Evolutionary conservation across 2,888 invertebrate genomes (phyloP).

Genomic region (Pristionchus fissidentatus): DNA sequence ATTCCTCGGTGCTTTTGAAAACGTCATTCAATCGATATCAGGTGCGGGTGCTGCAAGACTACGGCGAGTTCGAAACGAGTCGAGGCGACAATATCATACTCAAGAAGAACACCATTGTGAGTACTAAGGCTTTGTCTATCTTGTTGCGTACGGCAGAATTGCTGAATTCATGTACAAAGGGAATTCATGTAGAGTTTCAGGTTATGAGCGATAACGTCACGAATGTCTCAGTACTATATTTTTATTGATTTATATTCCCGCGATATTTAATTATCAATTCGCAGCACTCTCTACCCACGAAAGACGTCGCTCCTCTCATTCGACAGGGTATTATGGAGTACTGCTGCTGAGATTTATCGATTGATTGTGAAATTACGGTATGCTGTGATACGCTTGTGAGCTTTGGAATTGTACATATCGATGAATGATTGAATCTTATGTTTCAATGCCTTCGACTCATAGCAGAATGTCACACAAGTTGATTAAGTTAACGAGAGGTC

Average conservation of each 20-base stretch:
- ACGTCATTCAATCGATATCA: constrained; percentile 76
- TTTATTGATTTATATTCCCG: not conserved
- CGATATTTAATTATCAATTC: constrained; percentile 39
- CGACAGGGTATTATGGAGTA: constrained; percentile 68
- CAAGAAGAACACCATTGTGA: constrained; percentile 87
- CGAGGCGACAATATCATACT: constrained; percentile 91
- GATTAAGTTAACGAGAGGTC: no score
- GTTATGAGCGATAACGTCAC: no score
- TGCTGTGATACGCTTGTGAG: not conserved
- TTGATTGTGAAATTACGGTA: not conserved
- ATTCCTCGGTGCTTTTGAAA: not conserved
- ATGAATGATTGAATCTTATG: not conserved
- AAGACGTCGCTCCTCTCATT: constrained; percentile 71
- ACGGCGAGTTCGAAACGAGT: constrained; percentile 92
- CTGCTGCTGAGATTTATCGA: constrained; percentile 47
- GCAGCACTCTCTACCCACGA: constrained; percentile 68
- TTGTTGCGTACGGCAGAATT: not conserved
- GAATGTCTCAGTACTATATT: no score
- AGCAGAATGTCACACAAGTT: no score
- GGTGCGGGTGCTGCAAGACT: constrained; percentile 87
- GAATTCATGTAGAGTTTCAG: no score
- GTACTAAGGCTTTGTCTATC: no score
- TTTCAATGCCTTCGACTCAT: no score
- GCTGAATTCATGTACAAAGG: no score
- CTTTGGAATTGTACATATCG: constrained; percentile 16